Base-by-base conservation (phyloP, 1,140 invertebrate genomes). In the Bombus difficillimus region DNA sequence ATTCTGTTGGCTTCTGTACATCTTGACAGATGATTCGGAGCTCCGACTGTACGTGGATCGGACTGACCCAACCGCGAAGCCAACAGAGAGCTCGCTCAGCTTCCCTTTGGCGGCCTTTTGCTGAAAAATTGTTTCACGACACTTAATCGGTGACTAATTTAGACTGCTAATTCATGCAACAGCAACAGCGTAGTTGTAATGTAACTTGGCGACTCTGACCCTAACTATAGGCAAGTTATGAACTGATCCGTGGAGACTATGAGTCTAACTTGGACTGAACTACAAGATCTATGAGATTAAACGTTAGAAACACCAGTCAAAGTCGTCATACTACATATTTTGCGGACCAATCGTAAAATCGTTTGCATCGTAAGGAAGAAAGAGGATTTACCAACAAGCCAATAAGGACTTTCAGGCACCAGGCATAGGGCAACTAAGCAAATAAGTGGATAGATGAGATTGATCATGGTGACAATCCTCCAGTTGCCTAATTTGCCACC, bases 401-500 rank as follows among this genome's bases (percentile, higher is more conserved):
- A 98, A 87, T 97, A 96, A 6, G 97, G 97, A 86, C 97, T 97
- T 93, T 98, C 97, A 0, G 97, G 97, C 3, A 98, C 96, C 88
- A 97, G 96, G 82, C 96, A 96, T 1, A 98, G 94, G 0, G 96
- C 95, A 0, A 96, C 68, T 28, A 97, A 96, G 9, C 97, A 96
- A 0, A 97, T 72, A 47, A 97, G 93, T 13, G 97, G 97, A 86
- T 97, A 96, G 3, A 94, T 91, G 0, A 97, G 95, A 89, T 97
- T 97, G 59, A 97, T 93, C 0, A 97, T 92, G 0, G 97, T 97
- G 5, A 97, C 96, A 0, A 95, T 96, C 43, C 97, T 94, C 97
- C 97, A 98, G 72, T 95, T 95, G 74, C 97, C 94, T 34, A 97
- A 94, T 37, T 96, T 96, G 0, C 97, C 97, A 41, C 97, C 93